These are phyloP conservation scores for Drosophila pseudotalamancana DNA, from an alignment of 2,888 invertebrate species.

Conservation along the genomic window DNA sequence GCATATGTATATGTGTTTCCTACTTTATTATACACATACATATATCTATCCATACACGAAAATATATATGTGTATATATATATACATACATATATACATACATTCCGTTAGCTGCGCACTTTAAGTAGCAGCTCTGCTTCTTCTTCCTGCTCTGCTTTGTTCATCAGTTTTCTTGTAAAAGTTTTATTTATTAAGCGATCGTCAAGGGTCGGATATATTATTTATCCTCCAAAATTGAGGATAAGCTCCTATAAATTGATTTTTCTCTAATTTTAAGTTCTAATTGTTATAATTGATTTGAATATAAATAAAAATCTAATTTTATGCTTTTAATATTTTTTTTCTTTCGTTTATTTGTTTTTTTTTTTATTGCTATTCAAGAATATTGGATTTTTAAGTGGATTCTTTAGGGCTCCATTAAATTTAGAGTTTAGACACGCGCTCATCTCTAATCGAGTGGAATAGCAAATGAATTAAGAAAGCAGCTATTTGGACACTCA, in stretches of 20 bases:
- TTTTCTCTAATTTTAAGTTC: too few relatives aligned
- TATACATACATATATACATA: background rate
- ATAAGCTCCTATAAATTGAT: background rate
- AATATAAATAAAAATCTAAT: background rate
- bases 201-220: background rate
- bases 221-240: background rate
- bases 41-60: background rate
- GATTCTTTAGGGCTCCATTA: background rate
- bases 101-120: constrained; percentile 4
- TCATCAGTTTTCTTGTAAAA: background rate
- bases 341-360: background rate
- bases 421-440: background rate
- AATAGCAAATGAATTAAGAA: constrained; percentile 1
- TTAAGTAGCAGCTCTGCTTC: constrained; percentile 1
- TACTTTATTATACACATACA: background rate
- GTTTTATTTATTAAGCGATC: background rate
- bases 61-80: too few relatives aligned
- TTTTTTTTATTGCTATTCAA: background rate
- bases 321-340: too few relatives aligned
- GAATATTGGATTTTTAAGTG: background rate
- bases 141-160: constrained; percentile 1
- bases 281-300: too few relatives aligned
- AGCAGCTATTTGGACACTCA: background rate
- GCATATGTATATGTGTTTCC: background rate
- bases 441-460: constrained; percentile 12